phyloP scores from a whole-genome alignment of 2,797 vertebrate species.

The Liasis olivaceus region DNA sequence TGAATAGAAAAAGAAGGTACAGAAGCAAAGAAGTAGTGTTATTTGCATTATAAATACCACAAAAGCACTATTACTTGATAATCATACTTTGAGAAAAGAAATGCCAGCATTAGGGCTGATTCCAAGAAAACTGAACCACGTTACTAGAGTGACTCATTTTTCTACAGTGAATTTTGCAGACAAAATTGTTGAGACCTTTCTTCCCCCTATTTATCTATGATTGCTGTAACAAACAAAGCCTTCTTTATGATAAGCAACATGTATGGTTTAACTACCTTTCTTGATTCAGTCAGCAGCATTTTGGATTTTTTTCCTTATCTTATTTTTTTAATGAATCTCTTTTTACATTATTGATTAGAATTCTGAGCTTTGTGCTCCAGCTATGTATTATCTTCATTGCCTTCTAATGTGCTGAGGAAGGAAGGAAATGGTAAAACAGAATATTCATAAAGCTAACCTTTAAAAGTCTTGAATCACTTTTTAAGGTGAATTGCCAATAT shows the following conservation, averaged over 20 bases:
- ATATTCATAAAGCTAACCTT: slow-evolving; percentile 23
- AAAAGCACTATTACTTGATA: slow-evolving; percentile 16
- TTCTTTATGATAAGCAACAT: slow-evolving; percentile 28
- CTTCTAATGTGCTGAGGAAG: slow-evolving; percentile 40
- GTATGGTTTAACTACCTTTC: slow-evolving; percentile 38
- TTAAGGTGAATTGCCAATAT: slow-evolving; percentile 19
- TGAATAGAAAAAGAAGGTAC: slow-evolving; percentile 6
- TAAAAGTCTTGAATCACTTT: not conserved
- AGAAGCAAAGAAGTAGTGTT: slow-evolving; percentile 13
- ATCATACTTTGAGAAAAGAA: not conserved
- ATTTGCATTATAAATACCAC: slow-evolving; percentile 14
- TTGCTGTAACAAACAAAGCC: not conserved
- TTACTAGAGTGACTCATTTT: slow-evolving; percentile 14
- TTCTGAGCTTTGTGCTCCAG: slow-evolving; percentile 27
- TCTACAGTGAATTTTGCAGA: not conserved
- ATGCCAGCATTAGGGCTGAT: not conserved
- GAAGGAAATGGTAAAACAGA: slow-evolving; percentile 45
- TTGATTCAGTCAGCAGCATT: slow-evolving; percentile 15
- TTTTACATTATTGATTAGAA: slow-evolving; percentile 38
- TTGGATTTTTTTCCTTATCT: slow-evolving; percentile 28
- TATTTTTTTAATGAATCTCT: slow-evolving; percentile 19
- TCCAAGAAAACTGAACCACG: not conserved
- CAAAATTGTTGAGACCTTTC: slow-evolving; percentile 13
- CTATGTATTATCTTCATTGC: slow-evolving; percentile 50
- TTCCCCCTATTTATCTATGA: not conserved